Base-by-base conservation (phyloP, 2,113 vertebrate genomes). In the Pseudolaguvia tuberculata region DNA sequence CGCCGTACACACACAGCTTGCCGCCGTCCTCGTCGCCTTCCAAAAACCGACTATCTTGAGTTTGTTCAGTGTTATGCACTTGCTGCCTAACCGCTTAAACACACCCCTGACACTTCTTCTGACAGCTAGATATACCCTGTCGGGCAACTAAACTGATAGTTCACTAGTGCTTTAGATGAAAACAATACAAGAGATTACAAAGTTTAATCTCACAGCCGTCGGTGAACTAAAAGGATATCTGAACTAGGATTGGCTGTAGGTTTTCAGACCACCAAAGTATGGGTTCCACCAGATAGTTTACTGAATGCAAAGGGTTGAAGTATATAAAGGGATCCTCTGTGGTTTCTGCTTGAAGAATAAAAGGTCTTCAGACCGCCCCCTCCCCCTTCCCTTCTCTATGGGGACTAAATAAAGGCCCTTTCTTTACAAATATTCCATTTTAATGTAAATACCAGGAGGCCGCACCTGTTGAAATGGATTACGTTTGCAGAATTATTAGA, bases 21-120 rank as follows among this genome's bases (percentile, higher is more conserved):
- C 83, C 87, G 88, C 89, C 85, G 83, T 85, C 84, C 71, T 84
- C 87, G 88, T 84, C 88, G 85, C 75, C 82, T 76, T 79, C 84
- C 72, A 52, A 75, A 63, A 78, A 65, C 67, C 77, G 73, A 50
- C 65, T 75, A 50, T 80, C 48, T 80, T 68, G 35, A 77, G 71
- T 80, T 77, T 77, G 79, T 81, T 86, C 82, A 42, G 82, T 86
- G 85, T 82, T 83, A 81, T 72, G 83, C 85, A 85, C 83, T 71
- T 68, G 83, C 83, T 83, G 65, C 85, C 82, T 81, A 85, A 85
- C 80, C 79, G 82, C 84, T 83, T 85, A 81, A 81, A 83, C 80
- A 71, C 78, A 81, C 82, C 77, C 55, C 62, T 52, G 6, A 77
- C 73, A 63, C 56, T 67, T 51, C 48, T 45, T 25, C 25, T n/a